Evolutionary conservation across 2,113 vertebrate species (phyloP), one percentile per base, ranked within the genome.

Genomic region (Macrotus californicus): DNA sequence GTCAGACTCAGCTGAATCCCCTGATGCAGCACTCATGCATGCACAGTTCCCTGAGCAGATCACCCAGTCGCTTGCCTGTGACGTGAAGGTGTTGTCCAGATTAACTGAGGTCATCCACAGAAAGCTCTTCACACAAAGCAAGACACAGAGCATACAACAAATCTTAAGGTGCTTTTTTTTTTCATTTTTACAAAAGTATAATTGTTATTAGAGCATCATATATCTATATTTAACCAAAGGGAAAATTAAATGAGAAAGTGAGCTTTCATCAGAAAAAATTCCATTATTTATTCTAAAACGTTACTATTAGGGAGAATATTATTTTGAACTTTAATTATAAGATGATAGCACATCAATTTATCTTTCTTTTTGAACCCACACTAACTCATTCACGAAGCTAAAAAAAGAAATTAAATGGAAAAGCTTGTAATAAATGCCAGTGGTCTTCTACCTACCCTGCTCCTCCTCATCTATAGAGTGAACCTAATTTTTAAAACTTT

Each of bases 241-340:
- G 26, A 36, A 13, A 54, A 59, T n/a, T 10, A 82, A 82, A 85
- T 72, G 77, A 87, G 16, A 61, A 70, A 81, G 11, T 66, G 77
- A 76, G 19, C 18, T 66, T 72, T 81, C 39, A 89, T 56, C 26
- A 66, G 41, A 76, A 59, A 91, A 93, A 76, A 93, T 52, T 67
- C 18, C 46, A 16, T 76, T 85, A 48, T 76, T 64, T 87, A 76
- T 48, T 48, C 6, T 93, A 52, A 96, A 59, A 43, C 81, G 76
- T 43, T 70, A 21, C 48, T 52, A 80, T 64, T 34, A 66, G 26
- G 6, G 14, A 59, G 39, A 76, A 41, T 61, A 2, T 75, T 41
- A n/a, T 79, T 75, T 76, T 82, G 54, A 95, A 67, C 7, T 77
- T 88, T 54, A 54, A 59, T 54, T 80, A 76, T 3, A 61, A 86